Evolutionary conservation across 2,113 vertebrate species (phyloP).

Genomic region (Acanthisitta chloris): DNA sequence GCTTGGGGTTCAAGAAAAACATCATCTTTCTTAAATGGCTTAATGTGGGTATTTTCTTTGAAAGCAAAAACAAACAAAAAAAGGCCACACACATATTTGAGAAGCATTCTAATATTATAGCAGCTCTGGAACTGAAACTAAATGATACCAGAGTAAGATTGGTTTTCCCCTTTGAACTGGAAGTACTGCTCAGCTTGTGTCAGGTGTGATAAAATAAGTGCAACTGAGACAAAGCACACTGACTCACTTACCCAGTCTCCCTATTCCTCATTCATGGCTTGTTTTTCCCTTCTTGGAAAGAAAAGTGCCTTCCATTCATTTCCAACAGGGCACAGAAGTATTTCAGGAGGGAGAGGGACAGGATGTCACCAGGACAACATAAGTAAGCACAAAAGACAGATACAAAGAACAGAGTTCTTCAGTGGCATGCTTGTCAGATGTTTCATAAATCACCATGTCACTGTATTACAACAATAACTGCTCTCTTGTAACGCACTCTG

Average conservation of each 20-base stretch:
- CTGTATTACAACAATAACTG: conserved; percentile 52
- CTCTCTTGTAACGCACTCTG: conserved; percentile 14
- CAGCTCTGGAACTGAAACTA: conserved; percentile 12
- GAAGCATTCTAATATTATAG: conserved; percentile 25
- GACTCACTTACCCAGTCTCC: conserved; percentile 27
- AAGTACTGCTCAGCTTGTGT: background rate
- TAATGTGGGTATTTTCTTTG: conserved; percentile 35
- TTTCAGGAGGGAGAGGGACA: conserved; percentile 47
- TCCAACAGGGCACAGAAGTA: conserved; percentile 41
- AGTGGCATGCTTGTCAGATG: conserved; percentile 59
- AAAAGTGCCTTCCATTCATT: conserved; percentile 10
- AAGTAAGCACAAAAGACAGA: conserved; percentile 70
- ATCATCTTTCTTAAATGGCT: background rate
- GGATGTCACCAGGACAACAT: conserved; percentile 57
- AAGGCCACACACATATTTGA: background rate
- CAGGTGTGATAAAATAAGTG: conserved; percentile 52
- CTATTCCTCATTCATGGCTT: conserved; percentile 60
- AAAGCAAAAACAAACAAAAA: background rate
- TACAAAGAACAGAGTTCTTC: conserved; percentile 69
- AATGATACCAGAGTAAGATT: conserved; percentile 2
- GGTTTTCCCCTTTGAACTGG: conserved; percentile 6
- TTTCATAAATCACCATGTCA: conserved; percentile 73
- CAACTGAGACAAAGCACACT: conserved; percentile 54
- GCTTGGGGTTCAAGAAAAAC: background rate
- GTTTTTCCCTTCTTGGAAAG: conserved; percentile 13